A percentile compares a stretch with the other conserved stretches of the same genome.
Evolutionary conservation across 2,113 vertebrate genomes (phyloP).

Genomic region (Tragelaphus buxtoni): DNA sequence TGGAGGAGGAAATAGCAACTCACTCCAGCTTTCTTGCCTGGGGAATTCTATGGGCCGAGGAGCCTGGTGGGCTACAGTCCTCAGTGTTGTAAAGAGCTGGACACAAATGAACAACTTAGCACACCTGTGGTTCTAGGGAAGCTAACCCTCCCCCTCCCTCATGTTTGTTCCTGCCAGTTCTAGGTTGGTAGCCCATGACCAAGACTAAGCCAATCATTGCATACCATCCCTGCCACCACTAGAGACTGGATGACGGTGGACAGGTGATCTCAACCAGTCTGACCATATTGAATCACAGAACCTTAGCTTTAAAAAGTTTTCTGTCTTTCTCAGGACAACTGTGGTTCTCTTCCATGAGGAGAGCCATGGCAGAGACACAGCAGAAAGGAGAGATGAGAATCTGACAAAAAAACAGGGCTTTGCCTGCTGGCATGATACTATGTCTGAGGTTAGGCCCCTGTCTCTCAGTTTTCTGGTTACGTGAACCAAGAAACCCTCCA

Average conservation of each 20-base stretch:
- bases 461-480: not conserved
- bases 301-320: not conserved
- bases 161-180: not conserved
- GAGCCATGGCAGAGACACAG: not conserved
- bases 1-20: not conserved
- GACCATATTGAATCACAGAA: not conserved
- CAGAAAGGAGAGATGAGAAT: not conserved
- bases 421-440: not conserved
- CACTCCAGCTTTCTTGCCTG: not conserved
- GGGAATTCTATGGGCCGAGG: not conserved
- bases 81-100: not conserved
- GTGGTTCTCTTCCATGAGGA: not conserved
- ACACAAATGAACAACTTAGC: not conserved
- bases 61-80: not conserved
- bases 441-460: not conserved
- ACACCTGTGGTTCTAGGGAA: not conserved
- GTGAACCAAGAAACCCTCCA: not conserved
- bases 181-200: not conserved
- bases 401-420: not conserved
- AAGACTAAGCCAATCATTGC: not conserved
- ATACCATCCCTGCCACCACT: not conserved
- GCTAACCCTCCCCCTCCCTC: fast-evolving
- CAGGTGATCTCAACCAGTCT: not conserved
- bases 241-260: not conserved
- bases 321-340: not conserved